A percentile compares a stretch with the other conserved stretches of the same genome.
Conservation (phyloP, 2,888 invertebrate species). For the Athalia cordata region DNA sequence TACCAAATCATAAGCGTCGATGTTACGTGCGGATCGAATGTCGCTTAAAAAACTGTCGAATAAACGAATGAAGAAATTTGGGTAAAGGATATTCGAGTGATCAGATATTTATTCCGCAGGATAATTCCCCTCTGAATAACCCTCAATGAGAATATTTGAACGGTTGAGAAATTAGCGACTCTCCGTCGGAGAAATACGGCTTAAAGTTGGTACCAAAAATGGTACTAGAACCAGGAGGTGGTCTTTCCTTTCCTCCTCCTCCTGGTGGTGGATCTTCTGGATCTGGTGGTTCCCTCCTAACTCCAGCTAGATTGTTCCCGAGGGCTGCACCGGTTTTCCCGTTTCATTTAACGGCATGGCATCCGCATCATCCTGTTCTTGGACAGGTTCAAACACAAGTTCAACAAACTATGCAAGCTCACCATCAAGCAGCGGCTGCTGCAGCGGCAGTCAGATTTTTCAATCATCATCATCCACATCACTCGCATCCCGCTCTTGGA, state of each 20-base stretch:
- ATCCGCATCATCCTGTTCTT: conserved; percentile 69
- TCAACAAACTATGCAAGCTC: conserved; percentile 69
- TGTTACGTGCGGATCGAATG: not conserved
- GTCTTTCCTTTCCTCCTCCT: conserved; percentile 72
- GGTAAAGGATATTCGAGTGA: not conserved
- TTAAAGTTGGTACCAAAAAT: conserved; percentile 71
- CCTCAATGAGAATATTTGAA: conserved; percentile 19
- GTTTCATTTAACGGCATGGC: conserved; percentile 71
- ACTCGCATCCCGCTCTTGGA: conserved; percentile 67
- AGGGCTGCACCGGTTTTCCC: conserved; percentile 71
- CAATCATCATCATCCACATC: conserved; percentile 70
- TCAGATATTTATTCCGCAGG: not conserved
- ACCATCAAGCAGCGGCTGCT: conserved; percentile 67
- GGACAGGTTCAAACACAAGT: conserved; percentile 70
- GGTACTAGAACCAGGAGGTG: conserved; percentile 72
- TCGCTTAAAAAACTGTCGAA: not conserved
- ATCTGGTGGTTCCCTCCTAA: conserved; percentile 64
- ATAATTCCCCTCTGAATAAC: not conserved
- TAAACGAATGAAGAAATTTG: conserved; percentile 1
- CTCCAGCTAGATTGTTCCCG: conserved; percentile 68
- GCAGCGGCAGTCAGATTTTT: conserved; percentile 67
- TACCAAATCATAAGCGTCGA: no score
- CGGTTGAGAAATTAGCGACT: conserved; percentile 12
- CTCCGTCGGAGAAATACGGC: conserved; percentile 47
- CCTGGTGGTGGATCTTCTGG: conserved; percentile 67